Evolutionary conservation across 2,888 invertebrate species (phyloP).

Genomic region (Orthonychiurus folsomi): DNA sequence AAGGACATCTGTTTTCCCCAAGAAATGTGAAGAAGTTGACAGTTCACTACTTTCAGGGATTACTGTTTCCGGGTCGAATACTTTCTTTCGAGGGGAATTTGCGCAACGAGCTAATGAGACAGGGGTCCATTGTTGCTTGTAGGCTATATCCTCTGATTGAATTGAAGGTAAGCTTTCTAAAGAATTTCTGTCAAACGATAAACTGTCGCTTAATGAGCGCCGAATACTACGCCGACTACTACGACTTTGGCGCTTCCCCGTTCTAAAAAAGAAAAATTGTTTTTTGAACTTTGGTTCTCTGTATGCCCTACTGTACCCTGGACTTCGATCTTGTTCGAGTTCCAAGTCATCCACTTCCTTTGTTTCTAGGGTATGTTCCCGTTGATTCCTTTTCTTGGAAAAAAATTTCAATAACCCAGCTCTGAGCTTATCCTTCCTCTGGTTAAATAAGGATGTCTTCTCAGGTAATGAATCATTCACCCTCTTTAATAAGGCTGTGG

Average conservation of each 20-base stretch:
- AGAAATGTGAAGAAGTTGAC: neutral
- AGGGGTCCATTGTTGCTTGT: constrained; percentile 13
- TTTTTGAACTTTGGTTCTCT: neutral
- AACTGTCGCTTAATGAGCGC: constrained; percentile 38
- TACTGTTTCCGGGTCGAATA: neutral
- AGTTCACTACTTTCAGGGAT: neutral
- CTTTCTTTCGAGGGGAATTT: neutral
- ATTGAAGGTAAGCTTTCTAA: constrained; percentile 36
- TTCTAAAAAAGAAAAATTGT: constrained; percentile 2
- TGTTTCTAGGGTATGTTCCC: neutral
- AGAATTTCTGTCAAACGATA: constrained; percentile 33
- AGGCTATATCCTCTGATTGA: constrained; percentile 31
- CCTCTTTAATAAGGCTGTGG: constrained; percentile 34
- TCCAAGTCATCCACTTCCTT: neutral
- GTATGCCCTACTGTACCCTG: neutral
- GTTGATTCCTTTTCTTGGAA: constrained; percentile 21
- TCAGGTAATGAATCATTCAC: constrained; percentile 28
- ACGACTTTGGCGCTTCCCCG: neutral
- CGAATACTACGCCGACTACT: constrained; percentile 8
- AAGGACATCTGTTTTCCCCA: neutral
- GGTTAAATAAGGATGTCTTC: constrained; percentile 8
- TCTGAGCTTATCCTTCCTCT: constrained; percentile 19
- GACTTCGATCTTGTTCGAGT: neutral
- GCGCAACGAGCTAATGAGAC: neutral
- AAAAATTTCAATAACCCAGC: constrained; percentile 35